Conservation (phyloP, 2,888 invertebrate genomes). For the Nemapogon koenigi region DNA sequence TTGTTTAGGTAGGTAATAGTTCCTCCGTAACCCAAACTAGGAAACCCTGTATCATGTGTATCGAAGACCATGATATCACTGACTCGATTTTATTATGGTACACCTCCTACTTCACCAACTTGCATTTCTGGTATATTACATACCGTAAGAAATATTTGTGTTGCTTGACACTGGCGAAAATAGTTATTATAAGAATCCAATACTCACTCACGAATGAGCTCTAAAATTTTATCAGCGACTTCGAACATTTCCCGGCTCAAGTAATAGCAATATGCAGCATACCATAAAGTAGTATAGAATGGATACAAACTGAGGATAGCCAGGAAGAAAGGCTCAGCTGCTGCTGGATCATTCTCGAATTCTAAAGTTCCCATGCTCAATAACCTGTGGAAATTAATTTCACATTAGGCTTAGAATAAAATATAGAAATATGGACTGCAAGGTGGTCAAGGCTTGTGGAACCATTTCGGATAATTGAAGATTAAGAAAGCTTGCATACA, state of each 20-base stretch:
- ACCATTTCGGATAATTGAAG: not conserved
- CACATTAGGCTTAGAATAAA: no score
- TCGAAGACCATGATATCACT: not conserved
- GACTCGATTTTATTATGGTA: no score
- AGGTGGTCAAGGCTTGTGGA: not conserved
- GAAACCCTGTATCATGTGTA: not conserved
- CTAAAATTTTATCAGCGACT: slow-evolving; percentile 32
- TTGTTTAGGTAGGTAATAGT: no score
- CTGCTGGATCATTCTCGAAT: slow-evolving; percentile 31
- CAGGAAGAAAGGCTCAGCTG: slow-evolving; percentile 41
- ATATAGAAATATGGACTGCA: no score
- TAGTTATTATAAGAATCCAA: not conserved
- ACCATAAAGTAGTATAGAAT: slow-evolving; percentile 32
- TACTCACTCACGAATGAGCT: slow-evolving; percentile 26
- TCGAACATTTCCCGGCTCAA: slow-evolving; percentile 29
- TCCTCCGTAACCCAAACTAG: no score
- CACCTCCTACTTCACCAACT: no score
- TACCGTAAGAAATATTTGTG: not conserved
- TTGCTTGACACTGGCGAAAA: not conserved
- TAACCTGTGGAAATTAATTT: slow-evolving; percentile 25
- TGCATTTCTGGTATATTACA: no score
- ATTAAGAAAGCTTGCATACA: no score
- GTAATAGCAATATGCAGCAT: slow-evolving; percentile 35
- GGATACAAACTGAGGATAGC: slow-evolving; percentile 35
- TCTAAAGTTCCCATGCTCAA: slow-evolving; percentile 37